Evolutionary conservation across 2,888 invertebrate genomes (phyloP).

Genomic region (Tachina lurida): DNA sequence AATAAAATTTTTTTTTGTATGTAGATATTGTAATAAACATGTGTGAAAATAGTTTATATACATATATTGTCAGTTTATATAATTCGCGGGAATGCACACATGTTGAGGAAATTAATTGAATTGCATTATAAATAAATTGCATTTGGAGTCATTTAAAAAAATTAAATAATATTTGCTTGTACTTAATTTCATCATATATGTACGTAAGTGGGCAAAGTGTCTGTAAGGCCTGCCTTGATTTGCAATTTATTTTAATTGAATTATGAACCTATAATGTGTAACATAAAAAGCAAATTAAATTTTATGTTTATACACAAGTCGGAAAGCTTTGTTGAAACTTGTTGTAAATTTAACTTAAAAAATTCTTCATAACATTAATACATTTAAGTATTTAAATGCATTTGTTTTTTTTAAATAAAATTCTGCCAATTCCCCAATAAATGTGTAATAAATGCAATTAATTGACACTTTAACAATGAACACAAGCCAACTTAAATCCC

Average conservation of each 20-base stretch:
- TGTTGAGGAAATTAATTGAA: conserved; percentile 44
- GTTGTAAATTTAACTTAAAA: background rate
- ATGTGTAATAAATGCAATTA: conserved; percentile 66
- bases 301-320: background rate
- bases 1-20: conserved; percentile 21
- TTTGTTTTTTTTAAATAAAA: background rate
- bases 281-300: background rate
- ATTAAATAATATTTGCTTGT: conserved; percentile 48
- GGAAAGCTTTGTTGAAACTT: background rate
- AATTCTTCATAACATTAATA: background rate
- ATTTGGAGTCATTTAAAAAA: conserved; percentile 61
- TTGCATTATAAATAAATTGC: conserved; percentile 53
- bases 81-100: conserved; percentile 26
- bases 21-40: background rate
- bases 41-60: conserved; percentile 7
- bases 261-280: background rate
- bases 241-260: conserved; percentile 48
- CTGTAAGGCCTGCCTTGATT: conserved; percentile 34
- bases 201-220: background rate
- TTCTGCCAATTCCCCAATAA: conserved; percentile 49
- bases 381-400: no score
- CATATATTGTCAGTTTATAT: conserved; percentile 19
- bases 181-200: background rate
- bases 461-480: conserved; percentile 67
- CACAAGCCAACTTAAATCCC: conserved; percentile 59